Percentiles rank a stretch among this genome's conserved stretches.
phyloP scores from a whole-genome alignment of 1,140 invertebrate genomes.

The Drosophila ficusphila region DNA sequence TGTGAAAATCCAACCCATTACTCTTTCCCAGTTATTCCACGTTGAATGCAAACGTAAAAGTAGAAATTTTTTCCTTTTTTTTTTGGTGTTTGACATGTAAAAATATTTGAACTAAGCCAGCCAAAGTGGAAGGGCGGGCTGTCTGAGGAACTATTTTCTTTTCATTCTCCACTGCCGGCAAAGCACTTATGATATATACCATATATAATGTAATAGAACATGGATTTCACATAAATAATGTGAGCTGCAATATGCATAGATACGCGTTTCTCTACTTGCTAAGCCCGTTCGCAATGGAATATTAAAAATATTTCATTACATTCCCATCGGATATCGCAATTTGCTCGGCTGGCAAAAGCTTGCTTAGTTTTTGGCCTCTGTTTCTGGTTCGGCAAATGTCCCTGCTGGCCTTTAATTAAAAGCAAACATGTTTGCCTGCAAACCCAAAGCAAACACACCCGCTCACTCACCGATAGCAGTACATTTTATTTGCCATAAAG shows the following conservation, averaged over 20 bases:
- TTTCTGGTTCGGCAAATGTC: not conserved
- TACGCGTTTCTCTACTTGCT: not conserved
- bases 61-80: conserved; percentile 27
- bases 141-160: conserved; percentile 74
- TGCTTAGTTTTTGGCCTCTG: conserved; percentile 12
- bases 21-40: conserved; percentile 21
- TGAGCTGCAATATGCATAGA: conserved; percentile 19
- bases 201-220: conserved; percentile 28
- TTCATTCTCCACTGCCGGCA: conserved; percentile 52
- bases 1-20: conserved; percentile 7
- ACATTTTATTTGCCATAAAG: conserved; percentile 54
- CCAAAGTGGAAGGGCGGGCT: conserved; percentile 13
- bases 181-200: conserved; percentile 52
- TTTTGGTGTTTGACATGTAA: conserved; percentile 52
- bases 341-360: conserved; percentile 20
- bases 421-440: conserved; percentile 70
- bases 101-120: conserved; percentile 63
- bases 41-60: conserved; percentile 32
- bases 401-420: conserved; percentile 66
- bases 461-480: not conserved
- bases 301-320: conserved; percentile 41
- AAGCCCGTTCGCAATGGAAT: not conserved
- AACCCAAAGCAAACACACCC: conserved; percentile 50
- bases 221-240: conserved; percentile 42
- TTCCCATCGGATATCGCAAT: conserved; percentile 26